Evolutionary conservation across 2,113 vertebrate species (phyloP), one percentile per base, ranked within the genome.

Genomic region (Sinocyclocheilus anshuiensis): DNA sequence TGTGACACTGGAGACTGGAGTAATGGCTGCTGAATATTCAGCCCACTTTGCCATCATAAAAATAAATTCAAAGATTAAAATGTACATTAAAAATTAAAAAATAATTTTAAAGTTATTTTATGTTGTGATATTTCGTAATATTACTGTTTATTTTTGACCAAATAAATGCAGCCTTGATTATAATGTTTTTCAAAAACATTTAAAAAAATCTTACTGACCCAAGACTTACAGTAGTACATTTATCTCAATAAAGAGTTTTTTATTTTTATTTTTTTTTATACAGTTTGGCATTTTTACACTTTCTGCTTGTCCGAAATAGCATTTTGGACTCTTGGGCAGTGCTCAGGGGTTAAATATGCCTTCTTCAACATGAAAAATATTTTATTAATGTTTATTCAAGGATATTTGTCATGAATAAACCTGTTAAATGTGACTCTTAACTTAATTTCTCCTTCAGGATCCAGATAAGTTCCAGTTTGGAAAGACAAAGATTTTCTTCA

Each of bases 401-500:
- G 42, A 63, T 15, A 18, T 3, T 57, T 77, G 4, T 57, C 24
- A 33, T 50, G 24, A 18, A 11, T 42, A 65, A 45, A 11, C 12
- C 10, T 13, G 6, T 53, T 67, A 26, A 36, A 22, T 63, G 9
- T 86, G 20, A 81, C n/a, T 39, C 29, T 48, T 48, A 45, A 10
- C 42, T 10, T 48, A 11, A 69, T 75, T 9, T 7, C 12, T 69
- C 22, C 74, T 42, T 82, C 93, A 98, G 98, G 97, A 99, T 77
- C 95, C 97, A 0, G 98, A 99, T 93, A 97, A 97, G 95, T 99
- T 97, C 95, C 98, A 98, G 94, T 97, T 99, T 84, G 98, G 98
- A 33, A 95, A 93, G 88, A 97, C 95, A 22, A 99, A 99, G 96
- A 99, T 99, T 93, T 99, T 99, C 94, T 99, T 99, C 95, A 95